Evolutionary conservation across 2,797 vertebrate species (phyloP), one percentile per base, ranked within the genome.

Genomic region (Amniataba percoides): DNA sequence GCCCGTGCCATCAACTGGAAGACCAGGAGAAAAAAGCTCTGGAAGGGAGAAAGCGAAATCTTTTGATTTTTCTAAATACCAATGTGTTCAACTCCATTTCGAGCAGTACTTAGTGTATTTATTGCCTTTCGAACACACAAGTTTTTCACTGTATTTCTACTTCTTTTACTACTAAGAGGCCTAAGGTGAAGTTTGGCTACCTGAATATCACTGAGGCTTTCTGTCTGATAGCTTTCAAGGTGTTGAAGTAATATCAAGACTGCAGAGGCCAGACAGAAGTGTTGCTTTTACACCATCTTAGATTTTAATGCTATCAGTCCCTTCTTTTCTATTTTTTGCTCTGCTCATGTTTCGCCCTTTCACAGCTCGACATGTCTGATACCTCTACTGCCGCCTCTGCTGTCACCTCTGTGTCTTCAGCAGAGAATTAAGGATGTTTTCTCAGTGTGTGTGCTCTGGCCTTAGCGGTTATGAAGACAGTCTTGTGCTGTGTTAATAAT

Each of bases 161-260:
- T 64, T 52, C 9, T 66, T 65, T 52, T 34, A 14, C 43, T 27
- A 21, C 42, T 52, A 27, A 31, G 18, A 58, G 16, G 56, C 51
- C 34, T 31, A 39, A 57, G 43, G 58, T 61, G 51, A 74, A 13
- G 58, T 34, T 51, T 71, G 55, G 36, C 21, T 34, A 43, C 25
- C n/a, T 43, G 34, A 43, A 4, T 18, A 36, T 43, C 36, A 43
- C 42, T 57, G 27, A 39, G 52, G 23, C 16, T 31, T 71, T 63
- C 56, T 67, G 21, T 53, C 52, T 48, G 51, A 67, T 58, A 53
- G 36, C 46, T 81, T 66, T 78, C 13, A 61, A 39, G 45, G 11
- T 57, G 51, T 63, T 79, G 6, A 83, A 92, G 93, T 96, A 95
- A 94, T 86, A 94, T 93, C 90, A 84, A 90, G 57, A 34, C 31